These are phyloP conservation scores for Crossocerus cetratus DNA, from an alignment of 2,888 invertebrate species.

Conservation along the genomic window DNA sequence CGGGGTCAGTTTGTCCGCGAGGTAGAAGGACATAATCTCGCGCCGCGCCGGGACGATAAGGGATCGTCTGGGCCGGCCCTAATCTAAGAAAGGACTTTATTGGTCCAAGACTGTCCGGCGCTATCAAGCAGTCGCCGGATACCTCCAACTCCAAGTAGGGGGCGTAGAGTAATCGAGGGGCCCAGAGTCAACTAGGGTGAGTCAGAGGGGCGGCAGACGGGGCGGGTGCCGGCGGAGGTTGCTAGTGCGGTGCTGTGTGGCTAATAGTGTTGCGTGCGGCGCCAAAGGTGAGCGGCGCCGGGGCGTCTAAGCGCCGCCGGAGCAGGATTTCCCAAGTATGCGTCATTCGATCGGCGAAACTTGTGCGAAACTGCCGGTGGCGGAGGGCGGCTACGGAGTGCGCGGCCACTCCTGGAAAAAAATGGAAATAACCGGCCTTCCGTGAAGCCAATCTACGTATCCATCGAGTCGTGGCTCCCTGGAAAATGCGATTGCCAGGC, in stretches of 20 bases:
- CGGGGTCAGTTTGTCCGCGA: not conserved
- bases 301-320: slow-evolving; percentile 71
- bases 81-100: slow-evolving; percentile 39
- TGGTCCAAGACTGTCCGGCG: slow-evolving; percentile 41
- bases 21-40: not conserved
- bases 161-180: not conserved
- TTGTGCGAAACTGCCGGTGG: not conserved
- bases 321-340: slow-evolving; percentile 57
- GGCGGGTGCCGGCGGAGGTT: slow-evolving; percentile 1
- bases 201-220: slow-evolving; percentile 13
- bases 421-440: slow-evolving; percentile 32
- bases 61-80: slow-evolving; percentile 12
- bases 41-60: slow-evolving; percentile 17
- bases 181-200: not conserved
- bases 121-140: slow-evolving; percentile 43
- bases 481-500: slow-evolving; percentile 26
- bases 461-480: slow-evolving; percentile 20
- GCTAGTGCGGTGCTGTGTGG: slow-evolving; percentile 34
- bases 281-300: slow-evolving; percentile 72
- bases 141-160: slow-evolving; percentile 1
- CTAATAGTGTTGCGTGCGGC: slow-evolving; percentile 74
- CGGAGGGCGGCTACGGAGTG: not conserved
- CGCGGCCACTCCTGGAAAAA: slow-evolving; percentile 1
- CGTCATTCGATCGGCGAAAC: slow-evolving; percentile 41
- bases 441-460: slow-evolving; percentile 44